These are phyloP conservation scores for Chouioia cunea DNA, from an alignment of 2,888 invertebrate genomes.

Conservation along the genomic window DNA sequence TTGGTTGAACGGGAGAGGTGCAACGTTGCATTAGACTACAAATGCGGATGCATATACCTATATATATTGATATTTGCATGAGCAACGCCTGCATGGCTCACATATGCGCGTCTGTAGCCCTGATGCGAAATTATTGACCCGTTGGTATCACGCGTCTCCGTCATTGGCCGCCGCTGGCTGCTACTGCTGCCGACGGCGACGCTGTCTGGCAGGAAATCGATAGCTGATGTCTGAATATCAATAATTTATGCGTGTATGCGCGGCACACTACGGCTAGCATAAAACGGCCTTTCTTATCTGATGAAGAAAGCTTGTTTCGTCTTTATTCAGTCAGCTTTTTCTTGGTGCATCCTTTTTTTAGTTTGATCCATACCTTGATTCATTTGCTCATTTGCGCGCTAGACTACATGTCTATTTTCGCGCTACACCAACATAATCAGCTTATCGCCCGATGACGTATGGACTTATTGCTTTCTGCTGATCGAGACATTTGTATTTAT, in stretches of 20 bases:
- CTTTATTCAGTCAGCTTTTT: constrained; percentile 10
- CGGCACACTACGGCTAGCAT: background rate
- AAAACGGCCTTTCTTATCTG: constrained; percentile 22
- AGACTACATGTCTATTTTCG: background rate
- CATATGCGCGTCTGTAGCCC: too few relatives aligned
- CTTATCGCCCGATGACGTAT: background rate
- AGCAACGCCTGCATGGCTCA: too few relatives aligned
- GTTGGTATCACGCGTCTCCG: background rate
- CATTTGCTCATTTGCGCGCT: background rate
- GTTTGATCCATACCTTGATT: too few relatives aligned
- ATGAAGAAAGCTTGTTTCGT: constrained; percentile 20
- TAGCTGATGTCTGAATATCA: constrained; percentile 38
- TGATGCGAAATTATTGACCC: constrained; percentile 36
- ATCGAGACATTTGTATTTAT: too few relatives aligned
- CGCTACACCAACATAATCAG: background rate
- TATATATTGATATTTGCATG: too few relatives aligned
- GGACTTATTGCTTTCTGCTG: background rate
- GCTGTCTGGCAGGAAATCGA: constrained; percentile 37
- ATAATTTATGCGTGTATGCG: constrained; percentile 37
- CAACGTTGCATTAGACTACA: too few relatives aligned
- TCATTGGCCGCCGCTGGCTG: background rate
- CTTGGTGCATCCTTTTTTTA: background rate
- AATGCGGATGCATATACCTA: too few relatives aligned
- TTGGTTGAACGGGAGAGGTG: too few relatives aligned
- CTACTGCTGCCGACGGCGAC: constrained; percentile 4